A percentile compares a stretch with the other conserved stretches of the same genome.
Conservation (phyloP, 1,140 invertebrate genomes). For the Olivierus martensii region DNA sequence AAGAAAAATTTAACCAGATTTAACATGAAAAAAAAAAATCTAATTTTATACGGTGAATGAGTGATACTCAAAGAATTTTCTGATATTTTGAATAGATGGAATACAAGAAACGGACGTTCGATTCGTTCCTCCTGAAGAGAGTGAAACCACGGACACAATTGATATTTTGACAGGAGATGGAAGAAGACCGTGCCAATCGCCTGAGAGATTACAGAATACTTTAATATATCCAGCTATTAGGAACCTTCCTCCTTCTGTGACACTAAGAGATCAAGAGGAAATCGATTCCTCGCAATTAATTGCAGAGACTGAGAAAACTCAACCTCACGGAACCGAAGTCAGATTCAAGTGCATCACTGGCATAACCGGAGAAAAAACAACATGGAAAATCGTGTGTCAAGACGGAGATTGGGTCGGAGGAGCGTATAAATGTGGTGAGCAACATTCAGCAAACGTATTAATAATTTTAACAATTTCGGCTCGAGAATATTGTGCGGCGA, state of each 20-base stretch:
- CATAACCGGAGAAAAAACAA: slow-evolving; percentile 54
- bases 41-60: too few species aligned
- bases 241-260: too few species aligned
- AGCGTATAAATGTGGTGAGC: slow-evolving; percentile 52
- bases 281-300: neutral
- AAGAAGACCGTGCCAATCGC: slow-evolving; percentile 43
- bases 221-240: too few species aligned
- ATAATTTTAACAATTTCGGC: too few species aligned
- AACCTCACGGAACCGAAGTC: slow-evolving; percentile 58
- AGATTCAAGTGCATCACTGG: slow-evolving; percentile 63
- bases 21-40: too few species aligned
- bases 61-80: too few species aligned
- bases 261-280: too few species aligned
- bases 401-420: slow-evolving; percentile 65
- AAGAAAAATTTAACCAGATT: too few species aligned
- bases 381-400: slow-evolving; percentile 68
- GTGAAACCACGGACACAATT: slow-evolving; percentile 22
- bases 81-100: slow-evolving; percentile 4
- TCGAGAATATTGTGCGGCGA: too few species aligned
- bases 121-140: slow-evolving; percentile 31
- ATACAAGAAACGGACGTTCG: slow-evolving; percentile 18
- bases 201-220: slow-evolving; percentile 45
- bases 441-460: neutral
- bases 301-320: neutral
- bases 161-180: neutral